Evolutionary conservation across 2,888 invertebrate genomes (phyloP).

Genomic region (Orthosia incerta): DNA sequence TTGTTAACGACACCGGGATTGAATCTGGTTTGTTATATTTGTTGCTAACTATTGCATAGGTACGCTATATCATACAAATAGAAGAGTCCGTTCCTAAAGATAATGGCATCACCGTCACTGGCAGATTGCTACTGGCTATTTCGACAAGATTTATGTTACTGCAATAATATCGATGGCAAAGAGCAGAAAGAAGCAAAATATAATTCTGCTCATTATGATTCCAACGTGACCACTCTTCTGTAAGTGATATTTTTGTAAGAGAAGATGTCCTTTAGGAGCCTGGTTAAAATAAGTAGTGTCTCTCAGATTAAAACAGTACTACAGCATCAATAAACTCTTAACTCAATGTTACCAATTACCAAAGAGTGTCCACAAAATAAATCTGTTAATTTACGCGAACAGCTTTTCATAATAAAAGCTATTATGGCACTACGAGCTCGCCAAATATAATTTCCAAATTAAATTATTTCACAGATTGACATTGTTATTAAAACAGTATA

Average conservation of each 20-base stretch:
- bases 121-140: too few relatives aligned
- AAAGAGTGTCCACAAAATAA: slow-evolving; percentile 31
- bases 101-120: background rate
- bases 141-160: background rate
- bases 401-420: slow-evolving; percentile 45
- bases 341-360: background rate
- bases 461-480: slow-evolving; percentile 56
- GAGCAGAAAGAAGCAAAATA: background rate
- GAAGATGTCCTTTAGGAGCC: background rate
- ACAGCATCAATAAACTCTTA: slow-evolving; percentile 12
- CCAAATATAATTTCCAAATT: slow-evolving; percentile 55
- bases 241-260: too few relatives aligned
- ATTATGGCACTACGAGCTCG: slow-evolving; percentile 29
- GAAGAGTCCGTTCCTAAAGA: too few relatives aligned
- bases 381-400: slow-evolving; percentile 45
- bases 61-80: too few relatives aligned
- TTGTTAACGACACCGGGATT: too few relatives aligned
- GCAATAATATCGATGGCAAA: background rate
- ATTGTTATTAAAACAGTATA: slow-evolving; percentile 35
- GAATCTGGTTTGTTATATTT: too few relatives aligned
- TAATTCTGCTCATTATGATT: background rate
- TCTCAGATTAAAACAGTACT: background rate
- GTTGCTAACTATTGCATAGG: too few relatives aligned
- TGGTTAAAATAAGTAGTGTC: background rate
- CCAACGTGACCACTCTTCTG: background rate